Conservation (phyloP, 2,797 vertebrate species). For the Epinephelus coioides region DNA sequence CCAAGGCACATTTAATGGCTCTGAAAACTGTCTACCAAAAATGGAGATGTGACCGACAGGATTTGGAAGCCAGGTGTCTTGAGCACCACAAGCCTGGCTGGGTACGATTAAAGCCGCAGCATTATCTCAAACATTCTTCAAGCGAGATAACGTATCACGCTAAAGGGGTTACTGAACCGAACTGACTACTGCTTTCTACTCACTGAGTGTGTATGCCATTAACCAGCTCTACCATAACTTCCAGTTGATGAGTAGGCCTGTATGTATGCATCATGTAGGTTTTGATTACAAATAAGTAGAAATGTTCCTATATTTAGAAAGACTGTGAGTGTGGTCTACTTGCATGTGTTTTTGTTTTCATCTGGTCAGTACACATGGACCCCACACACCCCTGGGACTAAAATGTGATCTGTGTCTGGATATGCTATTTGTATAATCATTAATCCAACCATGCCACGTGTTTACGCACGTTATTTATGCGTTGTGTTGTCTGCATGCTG, state of each 20-base stretch:
- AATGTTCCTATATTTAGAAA: conserved; percentile 41
- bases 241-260: conserved; percentile 6
- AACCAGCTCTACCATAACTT: conserved; percentile 42
- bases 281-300: conserved; percentile 50
- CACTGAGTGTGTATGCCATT: conserved; percentile 35
- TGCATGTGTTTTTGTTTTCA: conserved; percentile 61
- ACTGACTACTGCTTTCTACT: conserved; percentile 39
- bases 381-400: conserved; percentile 50
- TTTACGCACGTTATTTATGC: conserved; percentile 58
- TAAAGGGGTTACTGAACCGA: conserved; percentile 47
- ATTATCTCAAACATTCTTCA: conserved; percentile 70
- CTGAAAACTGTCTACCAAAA: conserved; percentile 62
- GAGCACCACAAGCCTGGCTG: conserved; percentile 51
- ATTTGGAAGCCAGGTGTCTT: conserved; percentile 67
- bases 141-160: conserved; percentile 61
- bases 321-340: conserved; percentile 58
- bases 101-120: conserved; percentile 63
- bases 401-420: conserved; percentile 56
- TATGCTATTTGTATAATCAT: conserved; percentile 65
- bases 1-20: conserved; percentile 50
- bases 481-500: conserved; percentile 44
- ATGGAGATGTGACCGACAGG: conserved; percentile 61
- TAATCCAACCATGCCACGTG: conserved; percentile 58
- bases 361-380: conserved; percentile 39
- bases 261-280: conserved; percentile 10